These are phyloP conservation scores for Chondrosia reniformis DNA, from an alignment of 37 sponge, comb jelly and placozoan genomes.

Conservation along the genomic window DNA sequence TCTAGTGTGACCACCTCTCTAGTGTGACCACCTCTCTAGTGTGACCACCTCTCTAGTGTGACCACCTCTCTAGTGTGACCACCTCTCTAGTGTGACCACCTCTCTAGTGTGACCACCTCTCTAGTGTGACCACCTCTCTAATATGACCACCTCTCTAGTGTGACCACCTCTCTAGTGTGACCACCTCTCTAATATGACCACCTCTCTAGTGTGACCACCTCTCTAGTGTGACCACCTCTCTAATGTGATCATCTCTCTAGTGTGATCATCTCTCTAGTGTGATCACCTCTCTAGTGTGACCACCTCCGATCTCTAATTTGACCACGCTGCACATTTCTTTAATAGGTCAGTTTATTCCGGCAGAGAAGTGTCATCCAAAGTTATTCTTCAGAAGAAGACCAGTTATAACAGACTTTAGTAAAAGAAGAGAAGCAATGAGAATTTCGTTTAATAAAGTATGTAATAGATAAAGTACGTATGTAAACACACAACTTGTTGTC, in stretches of 20 bases:
- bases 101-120: background rate
- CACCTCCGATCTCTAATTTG: background rate
- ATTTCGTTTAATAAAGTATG: background rate
- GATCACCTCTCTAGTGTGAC: background rate
- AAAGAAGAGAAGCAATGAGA: background rate
- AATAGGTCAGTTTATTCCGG: background rate
- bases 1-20: background rate
- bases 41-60: background rate
- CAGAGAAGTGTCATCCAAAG: background rate
- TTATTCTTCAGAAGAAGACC: background rate
- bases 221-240: background rate
- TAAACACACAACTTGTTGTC: background rate
- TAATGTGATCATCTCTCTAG: background rate
- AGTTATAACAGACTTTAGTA: background rate
- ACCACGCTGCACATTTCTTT: background rate
- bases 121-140: background rate
- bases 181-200: background rate
- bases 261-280: no score
- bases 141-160: background rate
- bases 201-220: background rate
- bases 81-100: constrained; percentile 25
- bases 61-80: background rate
- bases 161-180: no score
- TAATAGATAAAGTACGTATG: background rate
- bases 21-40: no score